Conservation (phyloP, 1,140 invertebrate genomes). For the Trichoplusia ni region DNA sequence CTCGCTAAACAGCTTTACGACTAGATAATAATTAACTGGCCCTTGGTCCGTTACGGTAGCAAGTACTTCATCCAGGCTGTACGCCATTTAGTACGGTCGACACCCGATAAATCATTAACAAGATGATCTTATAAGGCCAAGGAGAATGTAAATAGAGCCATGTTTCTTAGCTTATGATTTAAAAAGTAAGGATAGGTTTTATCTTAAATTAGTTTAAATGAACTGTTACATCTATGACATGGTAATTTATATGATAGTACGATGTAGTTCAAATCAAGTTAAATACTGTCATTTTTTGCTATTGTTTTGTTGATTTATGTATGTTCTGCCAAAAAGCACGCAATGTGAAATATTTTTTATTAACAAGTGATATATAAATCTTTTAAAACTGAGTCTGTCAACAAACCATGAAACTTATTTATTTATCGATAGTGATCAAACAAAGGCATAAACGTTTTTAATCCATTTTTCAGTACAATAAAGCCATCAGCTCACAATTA, state of each 20-base stretch:
- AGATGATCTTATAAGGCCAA: conserved; percentile 24
- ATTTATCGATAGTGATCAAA: no score
- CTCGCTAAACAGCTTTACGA: conserved; percentile 55
- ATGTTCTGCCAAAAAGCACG: no score
- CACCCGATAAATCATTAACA: conserved; percentile 43
- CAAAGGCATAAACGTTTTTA: neutral
- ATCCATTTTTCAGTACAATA: conserved; percentile 7
- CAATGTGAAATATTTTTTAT: no score
- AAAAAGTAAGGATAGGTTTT: neutral
- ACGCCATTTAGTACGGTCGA: conserved; percentile 39
- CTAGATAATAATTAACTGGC: conserved; percentile 65
- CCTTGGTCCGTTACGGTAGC: conserved; percentile 56
- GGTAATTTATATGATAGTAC: no score
- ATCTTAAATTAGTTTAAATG: neutral
- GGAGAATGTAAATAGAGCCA: conserved; percentile 18
- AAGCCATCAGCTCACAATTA: neutral
- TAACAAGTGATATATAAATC: no score
- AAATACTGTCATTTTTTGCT: no score
- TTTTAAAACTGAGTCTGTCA: neutral
- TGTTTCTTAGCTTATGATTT: neutral
- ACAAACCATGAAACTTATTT: no score
- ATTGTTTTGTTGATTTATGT: no score
- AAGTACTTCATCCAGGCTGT: conserved; percentile 45
- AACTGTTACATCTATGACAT: no score
- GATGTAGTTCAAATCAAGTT: no score